Evolutionary conservation across 2,797 vertebrate species (phyloP).

Genomic region (Telmatherina bonti): DNA sequence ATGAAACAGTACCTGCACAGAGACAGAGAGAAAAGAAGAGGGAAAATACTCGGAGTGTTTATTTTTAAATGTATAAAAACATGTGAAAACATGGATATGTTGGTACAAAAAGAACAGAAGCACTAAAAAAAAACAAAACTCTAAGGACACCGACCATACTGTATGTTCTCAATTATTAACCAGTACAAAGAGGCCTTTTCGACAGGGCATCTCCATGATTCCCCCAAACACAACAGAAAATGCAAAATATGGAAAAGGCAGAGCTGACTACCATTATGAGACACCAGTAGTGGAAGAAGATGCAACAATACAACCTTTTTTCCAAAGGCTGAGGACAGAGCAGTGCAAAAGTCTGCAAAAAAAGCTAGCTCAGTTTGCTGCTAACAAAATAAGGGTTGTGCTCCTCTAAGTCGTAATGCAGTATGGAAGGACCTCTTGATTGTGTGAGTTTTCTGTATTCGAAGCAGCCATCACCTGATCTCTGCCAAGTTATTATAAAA

Average conservation of each 20-base stretch:
- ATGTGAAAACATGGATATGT: not conserved
- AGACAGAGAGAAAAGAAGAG: not conserved
- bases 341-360: slow-evolving; percentile 30
- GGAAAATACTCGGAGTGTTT: not conserved
- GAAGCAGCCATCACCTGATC: slow-evolving; percentile 16
- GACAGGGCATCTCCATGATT: not conserved
- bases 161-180: not conserved
- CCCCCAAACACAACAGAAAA: slow-evolving; percentile 22
- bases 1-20: slow-evolving; percentile 93
- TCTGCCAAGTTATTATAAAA: not conserved
- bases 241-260: slow-evolving; percentile 22
- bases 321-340: slow-evolving; percentile 35
- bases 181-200: not conserved
- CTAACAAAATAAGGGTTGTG: slow-evolving; percentile 63
- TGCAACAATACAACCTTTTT: slow-evolving; percentile 57
- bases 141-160: not conserved
- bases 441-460: slow-evolving; percentile 25
- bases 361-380: slow-evolving; percentile 41
- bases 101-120: not conserved
- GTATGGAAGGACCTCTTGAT: slow-evolving; percentile 28
- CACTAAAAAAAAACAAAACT: not conserved
- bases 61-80: not conserved
- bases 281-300: slow-evolving; percentile 46
- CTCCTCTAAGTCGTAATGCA: slow-evolving; percentile 29
- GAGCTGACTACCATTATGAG: slow-evolving; percentile 46